phyloP scores from a whole-genome alignment of 2,113 vertebrate species.

The Sminthopsis crassicaudata region DNA sequence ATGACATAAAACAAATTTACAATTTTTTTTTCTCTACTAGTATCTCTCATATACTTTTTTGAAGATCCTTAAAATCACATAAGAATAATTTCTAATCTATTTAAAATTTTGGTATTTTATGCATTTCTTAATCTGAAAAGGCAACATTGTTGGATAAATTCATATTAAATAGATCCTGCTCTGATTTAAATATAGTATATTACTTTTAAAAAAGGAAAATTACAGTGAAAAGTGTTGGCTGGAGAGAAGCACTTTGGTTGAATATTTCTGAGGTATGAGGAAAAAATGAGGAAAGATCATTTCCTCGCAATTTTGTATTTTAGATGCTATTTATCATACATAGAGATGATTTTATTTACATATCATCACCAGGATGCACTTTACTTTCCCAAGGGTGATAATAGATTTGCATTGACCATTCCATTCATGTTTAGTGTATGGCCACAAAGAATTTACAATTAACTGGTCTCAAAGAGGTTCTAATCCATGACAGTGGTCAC shows the following conservation, averaged over 20 bases:
- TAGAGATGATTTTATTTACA: slow-evolving; percentile 30
- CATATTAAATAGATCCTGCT: not conserved
- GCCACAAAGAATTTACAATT: not conserved
- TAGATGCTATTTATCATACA: slow-evolving; percentile 38
- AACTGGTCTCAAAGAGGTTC: not conserved
- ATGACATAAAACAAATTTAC: not conserved
- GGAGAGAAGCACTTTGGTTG: not conserved
- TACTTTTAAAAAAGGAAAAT: not conserved
- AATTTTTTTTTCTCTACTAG: slow-evolving; percentile 26
- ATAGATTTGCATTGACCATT: not conserved
- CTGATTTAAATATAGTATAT: not conserved
- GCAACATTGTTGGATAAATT: not conserved
- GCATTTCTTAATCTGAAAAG: slow-evolving; percentile 18
- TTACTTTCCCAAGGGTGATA: not conserved
- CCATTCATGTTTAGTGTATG: not conserved
- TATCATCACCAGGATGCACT: not conserved
- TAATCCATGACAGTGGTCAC: not conserved
- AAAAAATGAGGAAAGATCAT: not conserved
- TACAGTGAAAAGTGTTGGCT: not conserved
- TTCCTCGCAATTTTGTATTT: slow-evolving; percentile 40
- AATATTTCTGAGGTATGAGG: not conserved
- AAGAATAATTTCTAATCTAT: slow-evolving; percentile 17
- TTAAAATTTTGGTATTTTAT: not conserved
- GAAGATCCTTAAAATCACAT: slow-evolving; percentile 42
- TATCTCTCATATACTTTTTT: slow-evolving; percentile 42